Percentiles rank a stretch among this genome's conserved stretches.
phyloP scores from a whole-genome alignment of 2,888 invertebrate genomes.

The Aelia acuminata region DNA sequence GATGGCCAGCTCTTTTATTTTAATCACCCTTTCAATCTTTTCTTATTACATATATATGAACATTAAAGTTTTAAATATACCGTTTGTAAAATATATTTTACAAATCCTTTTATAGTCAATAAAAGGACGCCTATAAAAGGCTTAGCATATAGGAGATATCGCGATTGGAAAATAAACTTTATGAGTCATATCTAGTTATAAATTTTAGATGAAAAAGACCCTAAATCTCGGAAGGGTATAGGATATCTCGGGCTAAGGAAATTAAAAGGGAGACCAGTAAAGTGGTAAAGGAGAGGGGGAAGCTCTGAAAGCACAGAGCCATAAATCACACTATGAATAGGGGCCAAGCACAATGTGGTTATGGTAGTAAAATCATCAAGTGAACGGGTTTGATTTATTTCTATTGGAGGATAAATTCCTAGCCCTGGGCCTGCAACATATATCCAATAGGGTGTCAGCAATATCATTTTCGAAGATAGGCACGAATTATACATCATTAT shows the following conservation, averaged over 20 bases:
- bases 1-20: no score
- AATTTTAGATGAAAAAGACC: not conserved
- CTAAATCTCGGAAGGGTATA: not conserved
- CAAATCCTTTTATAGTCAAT: no score
- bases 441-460: no score
- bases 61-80: no score
- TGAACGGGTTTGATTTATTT: not conserved
- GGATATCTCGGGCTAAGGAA: conserved; percentile 1
- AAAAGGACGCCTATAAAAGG: no score
- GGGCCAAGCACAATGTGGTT: not conserved
- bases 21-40: no score
- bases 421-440: not conserved
- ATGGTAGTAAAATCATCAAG: not conserved
- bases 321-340: not conserved
- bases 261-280: not conserved
- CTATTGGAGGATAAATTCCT: not conserved
- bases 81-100: no score
- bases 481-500: no score
- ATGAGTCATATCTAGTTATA: not conserved
- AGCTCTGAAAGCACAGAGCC: not conserved
- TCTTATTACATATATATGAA: no score
- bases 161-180: not conserved
- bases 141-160: not conserved
- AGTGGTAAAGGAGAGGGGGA: not conserved
- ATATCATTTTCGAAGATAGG: no score